Conservation (phyloP, 2,113 vertebrate genomes). For the Ciconia maguari region DNA sequence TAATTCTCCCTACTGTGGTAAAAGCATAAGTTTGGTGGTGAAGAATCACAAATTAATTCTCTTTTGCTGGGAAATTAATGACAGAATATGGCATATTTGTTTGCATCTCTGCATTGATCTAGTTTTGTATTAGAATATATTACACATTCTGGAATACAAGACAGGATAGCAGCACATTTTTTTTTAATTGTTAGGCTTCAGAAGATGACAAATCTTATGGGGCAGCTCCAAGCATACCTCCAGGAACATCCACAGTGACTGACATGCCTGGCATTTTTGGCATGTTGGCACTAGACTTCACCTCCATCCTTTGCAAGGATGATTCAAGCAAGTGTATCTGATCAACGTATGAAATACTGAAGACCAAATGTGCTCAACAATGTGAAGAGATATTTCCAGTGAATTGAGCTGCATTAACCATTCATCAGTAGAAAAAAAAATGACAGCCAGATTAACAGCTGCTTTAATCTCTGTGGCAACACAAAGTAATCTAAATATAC, state of each 20-base stretch:
- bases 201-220: neutral
- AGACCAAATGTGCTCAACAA: rapidly evolving
- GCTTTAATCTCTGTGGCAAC: neutral
- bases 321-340: neutral
- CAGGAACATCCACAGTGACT: neutral
- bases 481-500: neutral
- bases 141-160: neutral
- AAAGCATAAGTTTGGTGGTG: neutral
- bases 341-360: neutral
- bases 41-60: neutral
- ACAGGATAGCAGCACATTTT: neutral
- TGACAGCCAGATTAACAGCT: neutral
- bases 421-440: neutral
- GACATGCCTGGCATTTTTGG: neutral
- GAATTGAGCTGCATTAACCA: neutral
- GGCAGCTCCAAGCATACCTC: neutral
- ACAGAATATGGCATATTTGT: neutral
- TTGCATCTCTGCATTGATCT: neutral
- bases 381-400: neutral
- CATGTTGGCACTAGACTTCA: neutral
- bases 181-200: neutral
- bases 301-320: neutral
- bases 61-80: neutral
- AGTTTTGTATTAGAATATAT: neutral
- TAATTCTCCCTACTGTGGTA: neutral